Conservation (phyloP, 1,140 invertebrate species). For the Drosophila pseudoananassae region DNA sequence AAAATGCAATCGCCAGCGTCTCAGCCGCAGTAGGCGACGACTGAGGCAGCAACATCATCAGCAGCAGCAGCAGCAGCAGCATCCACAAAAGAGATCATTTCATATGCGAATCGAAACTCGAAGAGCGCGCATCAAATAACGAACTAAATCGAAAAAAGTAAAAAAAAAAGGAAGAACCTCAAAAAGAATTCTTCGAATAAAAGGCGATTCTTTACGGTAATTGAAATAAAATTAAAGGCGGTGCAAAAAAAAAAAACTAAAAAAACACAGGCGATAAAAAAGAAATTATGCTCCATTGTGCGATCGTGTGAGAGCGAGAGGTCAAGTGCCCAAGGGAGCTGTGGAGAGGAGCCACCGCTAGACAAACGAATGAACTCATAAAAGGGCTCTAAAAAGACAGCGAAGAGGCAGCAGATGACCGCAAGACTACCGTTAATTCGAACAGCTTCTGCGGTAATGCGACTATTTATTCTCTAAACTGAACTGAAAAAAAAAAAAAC, state of each 20-base stretch:
- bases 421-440: conserved; percentile 70
- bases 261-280: conserved; percentile 62
- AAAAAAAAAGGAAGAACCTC: conserved; percentile 19
- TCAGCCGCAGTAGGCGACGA: conserved; percentile 28
- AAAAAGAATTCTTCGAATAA: conserved; percentile 29
- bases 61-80: conserved; percentile 34
- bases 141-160: conserved; percentile 25
- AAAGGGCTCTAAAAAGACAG: conserved; percentile 49
- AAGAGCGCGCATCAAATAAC: conserved; percentile 77
- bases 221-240: conserved; percentile 80
- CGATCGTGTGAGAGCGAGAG: conserved; percentile 59
- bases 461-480: conserved; percentile 24
- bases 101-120: conserved; percentile 77
- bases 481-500: conserved; percentile 41
- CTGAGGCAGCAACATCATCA: conserved; percentile 16
- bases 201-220: conserved; percentile 56
- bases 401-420: conserved; percentile 45
- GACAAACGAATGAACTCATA: conserved; percentile 74
- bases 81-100: conserved; percentile 67
- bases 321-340: conserved; percentile 49
- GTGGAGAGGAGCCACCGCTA: conserved; percentile 26
- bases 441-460: conserved; percentile 50
- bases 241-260: conserved; percentile 59
- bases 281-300: conserved; percentile 79
- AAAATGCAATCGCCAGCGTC: conserved; percentile 59